These are phyloP conservation scores for Drosophila ustulata DNA, from an alignment of 2,888 invertebrate species.

Conservation along the genomic window DNA sequence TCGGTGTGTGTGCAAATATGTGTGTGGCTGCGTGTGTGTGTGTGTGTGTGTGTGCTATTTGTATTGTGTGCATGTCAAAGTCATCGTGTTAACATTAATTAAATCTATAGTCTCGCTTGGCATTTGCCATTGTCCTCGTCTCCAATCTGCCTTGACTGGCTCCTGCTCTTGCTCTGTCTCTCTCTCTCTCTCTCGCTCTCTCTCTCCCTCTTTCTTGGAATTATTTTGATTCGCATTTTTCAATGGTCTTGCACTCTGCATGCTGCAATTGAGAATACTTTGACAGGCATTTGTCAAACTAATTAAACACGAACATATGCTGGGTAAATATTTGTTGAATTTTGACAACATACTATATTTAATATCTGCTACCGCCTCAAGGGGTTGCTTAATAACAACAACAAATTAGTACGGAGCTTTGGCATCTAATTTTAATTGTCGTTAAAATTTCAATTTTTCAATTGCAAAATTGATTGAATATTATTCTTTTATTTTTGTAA, in stretches of 20 bases:
- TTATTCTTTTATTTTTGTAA: too few relatives aligned
- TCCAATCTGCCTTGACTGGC: neutral
- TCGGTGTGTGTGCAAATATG: constrained; percentile 12
- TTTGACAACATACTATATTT: neutral
- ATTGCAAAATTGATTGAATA: too few relatives aligned
- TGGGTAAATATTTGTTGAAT: constrained; percentile 18
- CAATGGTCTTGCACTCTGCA: constrained; percentile 3
- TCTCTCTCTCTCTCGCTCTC: neutral
- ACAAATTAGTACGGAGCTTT: too few relatives aligned
- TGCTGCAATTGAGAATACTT: constrained; percentile 6
- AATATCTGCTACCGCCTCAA: too few relatives aligned
- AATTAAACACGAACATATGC: constrained; percentile 40
- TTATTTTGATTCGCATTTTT: constrained; percentile 59
- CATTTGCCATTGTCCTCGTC: constrained; percentile 45
- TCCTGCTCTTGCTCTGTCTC: neutral
- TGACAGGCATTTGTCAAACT: constrained; percentile 20
- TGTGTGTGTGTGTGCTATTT: constrained; percentile 46
- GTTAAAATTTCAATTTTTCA: too few relatives aligned
- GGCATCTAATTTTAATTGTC: too few relatives aligned
- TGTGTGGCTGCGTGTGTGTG: constrained; percentile 3
- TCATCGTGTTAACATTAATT: constrained; percentile 80
- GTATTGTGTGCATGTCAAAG: constrained; percentile 76
- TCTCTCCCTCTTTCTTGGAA: neutral
- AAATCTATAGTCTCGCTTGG: constrained; percentile 68
- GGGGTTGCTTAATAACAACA: too few relatives aligned